Evolutionary conservation across 2,797 vertebrate species (phyloP), one percentile per base, ranked within the genome.

Genomic region (Eremophila alpestris): DNA sequence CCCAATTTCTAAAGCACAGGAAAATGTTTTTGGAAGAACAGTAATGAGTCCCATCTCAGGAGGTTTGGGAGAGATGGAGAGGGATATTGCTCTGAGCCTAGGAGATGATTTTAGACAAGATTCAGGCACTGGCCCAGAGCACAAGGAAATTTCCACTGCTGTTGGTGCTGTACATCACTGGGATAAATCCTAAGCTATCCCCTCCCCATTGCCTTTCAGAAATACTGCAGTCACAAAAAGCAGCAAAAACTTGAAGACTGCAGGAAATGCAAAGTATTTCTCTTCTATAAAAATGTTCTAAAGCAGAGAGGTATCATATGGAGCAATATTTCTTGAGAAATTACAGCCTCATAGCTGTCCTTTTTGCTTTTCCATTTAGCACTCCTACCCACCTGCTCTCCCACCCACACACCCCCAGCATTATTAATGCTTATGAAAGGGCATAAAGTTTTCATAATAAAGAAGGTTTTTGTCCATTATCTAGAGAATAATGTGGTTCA

Each of bases 291-390:
- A 83, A 92, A 58, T 20, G 10, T 86, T 93, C 75, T 73, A 58
- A 85, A 89, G 64, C n/a, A 58, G 74, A 75, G 76, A 67, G n/a
- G 36, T 32, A 78, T 80, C 87, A 75, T 10, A 91, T 8, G 29
- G 87, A 93, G 93, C 88, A 92, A 62, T 48, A 86, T 51, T 92
- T 91, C 27, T 23, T 45, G 43, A 41, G 65, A 89, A 95, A 95
- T 95, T 85, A 92, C 7, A 85, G 93, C 32, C 78, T 89, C 79
- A 30, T 27, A 78, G 30, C 46, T 75, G 58, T 64, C 58, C 58
- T 70, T 75, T 94, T 92, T 77, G 74, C 70, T 83, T 93, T 89
- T 38, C 73, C 73, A 67, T 93, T 89, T 76, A 63, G 29, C 51
- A 30, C 29, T 86, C 64, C 90, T 78, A 70, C 71, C 75, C 27